phyloP scores from a whole-genome alignment of 2,888 invertebrate genomes.

The Meteorus cinctellus region DNA sequence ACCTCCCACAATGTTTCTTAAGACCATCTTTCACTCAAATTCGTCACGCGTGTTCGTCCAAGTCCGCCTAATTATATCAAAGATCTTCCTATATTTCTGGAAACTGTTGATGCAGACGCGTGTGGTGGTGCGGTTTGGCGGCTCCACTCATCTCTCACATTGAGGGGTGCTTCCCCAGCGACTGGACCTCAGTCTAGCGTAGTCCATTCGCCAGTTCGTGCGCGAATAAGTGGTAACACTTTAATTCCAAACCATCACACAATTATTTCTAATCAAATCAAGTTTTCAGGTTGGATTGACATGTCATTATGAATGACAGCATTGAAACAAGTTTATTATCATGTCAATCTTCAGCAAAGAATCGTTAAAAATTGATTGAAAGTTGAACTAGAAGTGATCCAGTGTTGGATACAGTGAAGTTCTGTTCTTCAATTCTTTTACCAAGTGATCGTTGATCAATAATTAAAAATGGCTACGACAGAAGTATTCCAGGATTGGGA shows the following conservation, averaged over 20 bases:
- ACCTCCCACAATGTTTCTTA: slow-evolving; percentile 23
- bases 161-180: slow-evolving; percentile 55
- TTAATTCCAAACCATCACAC: not conserved
- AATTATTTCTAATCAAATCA: not conserved
- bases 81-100: slow-evolving; percentile 72
- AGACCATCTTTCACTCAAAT: slow-evolving; percentile 37
- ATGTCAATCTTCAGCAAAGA: not conserved
- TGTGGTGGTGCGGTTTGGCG: slow-evolving; percentile 55
- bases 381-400: not conserved
- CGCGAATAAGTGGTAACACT: slow-evolving; percentile 34
- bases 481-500: slow-evolving; percentile 72
- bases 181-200: slow-evolving; percentile 67
- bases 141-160: slow-evolving; percentile 39
- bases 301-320: not conserved
- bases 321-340: not conserved
- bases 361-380: not conserved
- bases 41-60: slow-evolving; percentile 55
- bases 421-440: not conserved
- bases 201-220: slow-evolving; percentile 58
- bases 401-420: slow-evolving; percentile 15
- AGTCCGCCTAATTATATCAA: slow-evolving; percentile 70
- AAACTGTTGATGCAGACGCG: slow-evolving; percentile 62
- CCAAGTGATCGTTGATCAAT: not conserved
- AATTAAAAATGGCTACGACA: slow-evolving; percentile 68
- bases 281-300: not conserved